Percentiles rank a stretch among this genome's conserved stretches.
Evolutionary conservation across 2,888 invertebrate species (phyloP).

Genomic region (Catotricha subobsoleta): DNA sequence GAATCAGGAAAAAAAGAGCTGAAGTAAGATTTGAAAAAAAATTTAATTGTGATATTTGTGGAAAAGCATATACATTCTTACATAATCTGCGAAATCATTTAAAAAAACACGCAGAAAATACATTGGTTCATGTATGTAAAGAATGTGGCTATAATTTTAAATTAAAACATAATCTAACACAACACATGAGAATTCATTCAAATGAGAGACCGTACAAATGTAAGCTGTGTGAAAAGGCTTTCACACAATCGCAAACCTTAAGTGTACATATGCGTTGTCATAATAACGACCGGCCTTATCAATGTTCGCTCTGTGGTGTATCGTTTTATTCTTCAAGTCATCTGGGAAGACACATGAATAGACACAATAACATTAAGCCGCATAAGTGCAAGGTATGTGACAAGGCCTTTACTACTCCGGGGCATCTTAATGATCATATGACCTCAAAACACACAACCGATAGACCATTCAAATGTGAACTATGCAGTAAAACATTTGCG

Average conservation of each 20-base stretch:
- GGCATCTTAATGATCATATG: constrained; percentile 1
- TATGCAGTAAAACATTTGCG: constrained; percentile 1
- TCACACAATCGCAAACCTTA: constrained; percentile 2
- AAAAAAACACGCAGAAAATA: not conserved
- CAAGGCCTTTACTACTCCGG: not conserved
- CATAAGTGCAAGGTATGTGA: constrained; percentile 5
- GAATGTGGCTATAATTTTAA: constrained; percentile 1
- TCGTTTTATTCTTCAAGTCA: constrained; percentile 2
- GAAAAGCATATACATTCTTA: constrained; percentile 1
- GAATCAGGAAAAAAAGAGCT: not conserved
- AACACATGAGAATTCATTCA: not conserved
- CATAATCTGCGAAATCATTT: constrained; percentile 2
- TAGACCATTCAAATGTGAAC: constrained; percentile 1
- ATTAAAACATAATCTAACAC: constrained; percentile 1
- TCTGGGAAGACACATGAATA: constrained; percentile 2
- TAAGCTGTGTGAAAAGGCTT: constrained; percentile 1
- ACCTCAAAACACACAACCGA: not conserved
- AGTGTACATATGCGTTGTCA: constrained; percentile 5
- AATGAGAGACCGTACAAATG: constrained; percentile 3
- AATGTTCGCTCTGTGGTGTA: constrained; percentile 2
- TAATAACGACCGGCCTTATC: constrained; percentile 3
- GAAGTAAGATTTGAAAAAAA: not conserved
- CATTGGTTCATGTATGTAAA: not conserved
- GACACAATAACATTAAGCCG: constrained; percentile 5
- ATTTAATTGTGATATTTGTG: not conserved